These are phyloP conservation scores for Zygothrica quintamaculata DNA, from an alignment of 2,888 invertebrate genomes.

Conservation along the genomic window DNA sequence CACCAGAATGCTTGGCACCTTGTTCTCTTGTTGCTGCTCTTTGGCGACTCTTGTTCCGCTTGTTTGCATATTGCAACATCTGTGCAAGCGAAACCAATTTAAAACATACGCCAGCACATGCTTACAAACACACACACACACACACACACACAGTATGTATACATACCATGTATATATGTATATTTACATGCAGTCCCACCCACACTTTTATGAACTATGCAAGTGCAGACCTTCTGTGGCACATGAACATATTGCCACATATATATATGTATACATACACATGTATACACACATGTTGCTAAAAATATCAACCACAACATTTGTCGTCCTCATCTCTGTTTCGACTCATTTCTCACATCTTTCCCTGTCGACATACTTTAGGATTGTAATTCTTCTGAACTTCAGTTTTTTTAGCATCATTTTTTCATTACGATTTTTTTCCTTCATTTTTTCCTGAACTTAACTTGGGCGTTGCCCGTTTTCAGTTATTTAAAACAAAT, in stretches of 20 bases:
- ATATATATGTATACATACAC: slow-evolving; percentile 9
- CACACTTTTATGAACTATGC: slow-evolving; percentile 3
- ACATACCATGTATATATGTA: no score
- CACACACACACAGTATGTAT: slow-evolving; percentile 8
- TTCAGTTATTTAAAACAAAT: slow-evolving; percentile 24
- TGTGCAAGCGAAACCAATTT: slow-evolving; percentile 74
- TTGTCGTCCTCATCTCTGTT: slow-evolving; percentile 17
- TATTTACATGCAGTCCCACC: slow-evolving; percentile 7
- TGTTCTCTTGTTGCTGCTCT: slow-evolving; percentile 35
- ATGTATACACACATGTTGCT: slow-evolving; percentile 39
- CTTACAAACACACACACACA: slow-evolving; percentile 26
- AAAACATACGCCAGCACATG: slow-evolving; percentile 71
- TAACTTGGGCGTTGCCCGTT: slow-evolving; percentile 8
- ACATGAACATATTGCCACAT: slow-evolving; percentile 14
- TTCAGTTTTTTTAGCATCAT: slow-evolving; percentile 2
- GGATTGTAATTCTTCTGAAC: slow-evolving; percentile 24
- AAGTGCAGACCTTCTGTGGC: slow-evolving; percentile 15
- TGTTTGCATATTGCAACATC: slow-evolving; percentile 78
- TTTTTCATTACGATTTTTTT: no score
- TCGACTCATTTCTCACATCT: slow-evolving; percentile 18
- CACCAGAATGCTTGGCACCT: slow-evolving; percentile 54
- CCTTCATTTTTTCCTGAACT: background rate
- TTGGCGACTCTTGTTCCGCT: slow-evolving; percentile 62
- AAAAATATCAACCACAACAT: slow-evolving; percentile 60
- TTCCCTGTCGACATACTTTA: slow-evolving; percentile 25